A percentile compares a stretch with the other conserved stretches of the same genome.
Conservation (phyloP, 2,113 vertebrate species). For the Gavia stellata region DNA sequence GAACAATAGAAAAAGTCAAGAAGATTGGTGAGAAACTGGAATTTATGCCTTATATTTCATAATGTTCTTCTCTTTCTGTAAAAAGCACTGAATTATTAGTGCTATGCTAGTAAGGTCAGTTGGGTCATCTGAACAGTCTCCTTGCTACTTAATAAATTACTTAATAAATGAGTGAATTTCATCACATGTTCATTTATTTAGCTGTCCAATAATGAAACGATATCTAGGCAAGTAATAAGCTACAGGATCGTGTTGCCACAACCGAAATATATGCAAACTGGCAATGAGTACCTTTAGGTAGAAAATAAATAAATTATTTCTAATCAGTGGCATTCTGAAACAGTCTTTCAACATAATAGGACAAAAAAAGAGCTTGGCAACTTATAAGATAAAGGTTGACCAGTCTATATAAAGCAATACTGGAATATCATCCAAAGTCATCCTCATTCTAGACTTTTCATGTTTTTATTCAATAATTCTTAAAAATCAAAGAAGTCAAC, state of each 20-base stretch:
- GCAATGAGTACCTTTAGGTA: not conserved
- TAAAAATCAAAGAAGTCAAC: not conserved
- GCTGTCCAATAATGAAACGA: not conserved
- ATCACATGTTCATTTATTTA: not conserved
- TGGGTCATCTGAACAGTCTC: not conserved
- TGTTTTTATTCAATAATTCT: not conserved
- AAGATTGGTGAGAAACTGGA: not conserved
- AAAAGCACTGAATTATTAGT: not conserved
- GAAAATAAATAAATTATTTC: not conserved
- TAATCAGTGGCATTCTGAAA: not conserved
- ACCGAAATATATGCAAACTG: not conserved
- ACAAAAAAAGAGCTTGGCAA: fast-evolving
- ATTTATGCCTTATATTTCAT: not conserved
- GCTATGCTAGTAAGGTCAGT: not conserved
- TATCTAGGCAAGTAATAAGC: not conserved
- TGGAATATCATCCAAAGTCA: not conserved
- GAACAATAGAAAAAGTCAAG: not conserved
- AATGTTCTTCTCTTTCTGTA: not conserved
- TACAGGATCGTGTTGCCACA: not conserved
- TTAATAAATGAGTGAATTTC: not conserved
- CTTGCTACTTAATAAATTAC: not conserved
- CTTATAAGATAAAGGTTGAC: not conserved
- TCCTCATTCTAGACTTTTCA: not conserved
- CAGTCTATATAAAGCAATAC: not conserved
- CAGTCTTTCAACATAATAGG: not conserved